Base-by-base conservation (phyloP, 2,888 invertebrate species). In the Cactoblastis cactorum region DNA sequence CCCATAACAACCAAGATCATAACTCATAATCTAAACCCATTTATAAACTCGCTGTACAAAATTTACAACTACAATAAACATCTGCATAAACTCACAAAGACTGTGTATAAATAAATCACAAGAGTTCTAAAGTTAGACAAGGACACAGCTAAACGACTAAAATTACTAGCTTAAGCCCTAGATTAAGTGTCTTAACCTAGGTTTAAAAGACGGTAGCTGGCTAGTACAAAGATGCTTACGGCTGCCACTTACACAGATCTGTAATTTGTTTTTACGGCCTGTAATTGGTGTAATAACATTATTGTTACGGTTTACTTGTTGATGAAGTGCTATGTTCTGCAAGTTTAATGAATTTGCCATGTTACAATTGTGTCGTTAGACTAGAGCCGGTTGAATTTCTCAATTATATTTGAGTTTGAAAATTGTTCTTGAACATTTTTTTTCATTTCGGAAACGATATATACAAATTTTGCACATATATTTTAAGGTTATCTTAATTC, bases 191-290 rank as follows among this genome's bases (percentile, higher is more conserved):
- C 12, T 17, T 17, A 43, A 43, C 15, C 28, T 28, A 12, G 43
- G 28, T 43, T 28, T 65, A 59, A 65, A 70, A 75, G 69, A 68
- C 65, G 57, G 73, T 70, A 67, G 71, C 65, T 45, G 59, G 62
- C 62, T 61, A 55, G 45, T 56, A 61, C 63, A 63, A 66, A 65
- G 63, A 56, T 37, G 49, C 45, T 53, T 46, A 24, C 38, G 52
- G 50, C 19, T 2, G 48, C 8, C 12, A 57, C 12, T 75, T 32
- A 71, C 72, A 75, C 76, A 62, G 69, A 45, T 32, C 17, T 18
- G 58, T 59, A 58, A 46, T 46, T 35, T 46, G 22, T 8, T 43
- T 12, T 43, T 43, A 43, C 24, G 28, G 28, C 43, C 2, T 15
- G 43, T 43, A 43, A 43, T 43, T 43, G 28, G 17, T 43, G 28